phyloP scores from a whole-genome alignment of 2,888 invertebrate genomes.

The Noctua fimbriata region DNA sequence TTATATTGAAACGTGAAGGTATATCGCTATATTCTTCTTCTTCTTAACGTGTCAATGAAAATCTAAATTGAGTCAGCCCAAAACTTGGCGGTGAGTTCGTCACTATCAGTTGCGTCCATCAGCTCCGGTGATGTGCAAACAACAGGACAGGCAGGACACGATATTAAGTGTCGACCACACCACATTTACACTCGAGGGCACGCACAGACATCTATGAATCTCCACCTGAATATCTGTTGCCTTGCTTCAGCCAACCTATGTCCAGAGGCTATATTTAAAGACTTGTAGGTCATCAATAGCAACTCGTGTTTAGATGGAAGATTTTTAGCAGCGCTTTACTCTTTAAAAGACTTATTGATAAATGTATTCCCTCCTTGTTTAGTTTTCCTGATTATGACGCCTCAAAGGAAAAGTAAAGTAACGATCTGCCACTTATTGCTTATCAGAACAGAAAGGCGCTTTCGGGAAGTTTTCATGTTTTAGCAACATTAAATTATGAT shows the following conservation, averaged over 20 bases:
- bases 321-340: not conserved
- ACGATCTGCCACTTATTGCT: slow-evolving; percentile 49
- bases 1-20: too few species aligned
- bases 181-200: not conserved
- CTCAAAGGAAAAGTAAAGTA: slow-evolving; percentile 1
- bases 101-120: not conserved
- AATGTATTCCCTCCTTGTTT: not conserved
- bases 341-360: not conserved
- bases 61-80: not conserved
- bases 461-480: slow-evolving; percentile 43
- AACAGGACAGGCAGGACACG: not conserved
- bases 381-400: not conserved
- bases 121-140: not conserved
- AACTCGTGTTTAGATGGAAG: not conserved
- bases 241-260: not conserved
- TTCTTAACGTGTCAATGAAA: too few species aligned
- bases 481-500: slow-evolving; percentile 28
- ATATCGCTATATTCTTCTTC: too few species aligned
- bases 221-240: not conserved
- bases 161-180: not conserved
- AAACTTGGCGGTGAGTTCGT: not conserved
- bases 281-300: not conserved
- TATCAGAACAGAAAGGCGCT: slow-evolving; percentile 52
- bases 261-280: too few species aligned
- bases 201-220: not conserved